Percentiles rank a stretch among this genome's conserved stretches.
phyloP scores from a whole-genome alignment of 2,888 invertebrate genomes.

The Chesias legatella region DNA sequence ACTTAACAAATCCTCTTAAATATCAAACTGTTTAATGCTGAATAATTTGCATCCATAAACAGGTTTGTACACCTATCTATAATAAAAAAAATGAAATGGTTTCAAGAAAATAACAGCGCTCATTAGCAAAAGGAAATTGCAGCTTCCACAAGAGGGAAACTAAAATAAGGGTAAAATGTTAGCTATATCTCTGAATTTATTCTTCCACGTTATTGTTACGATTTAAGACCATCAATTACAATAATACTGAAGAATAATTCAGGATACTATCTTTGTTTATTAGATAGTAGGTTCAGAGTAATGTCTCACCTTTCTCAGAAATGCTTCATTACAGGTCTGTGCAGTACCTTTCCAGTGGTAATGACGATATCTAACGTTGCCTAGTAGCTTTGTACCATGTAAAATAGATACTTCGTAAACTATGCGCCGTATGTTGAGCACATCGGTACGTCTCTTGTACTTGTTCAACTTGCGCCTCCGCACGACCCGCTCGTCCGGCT shows the following conservation, averaged over 20 bases:
- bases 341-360: conserved; percentile 92
- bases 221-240: conserved; percentile 17
- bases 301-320: conserved; percentile 89
- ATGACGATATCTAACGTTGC: conserved; percentile 86
- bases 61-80: conserved; percentile 21
- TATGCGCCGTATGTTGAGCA: conserved; percentile 84
- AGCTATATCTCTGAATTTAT: conserved; percentile 50
- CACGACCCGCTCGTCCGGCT: conserved; percentile 85
- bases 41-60: conserved; percentile 11
- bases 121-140: conserved; percentile 78
- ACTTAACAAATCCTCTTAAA: no score
- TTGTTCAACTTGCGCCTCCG: conserved; percentile 81
- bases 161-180: conserved; percentile 75
- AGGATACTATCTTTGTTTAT: conserved; percentile 3
- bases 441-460: conserved; percentile 83
- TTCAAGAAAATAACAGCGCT: conserved; percentile 64
- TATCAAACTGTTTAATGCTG: no score
- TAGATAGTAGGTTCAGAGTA: neutral
- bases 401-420: conserved; percentile 86
- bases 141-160: conserved; percentile 64
- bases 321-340: conserved; percentile 92
- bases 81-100: conserved; percentile 11
- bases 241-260: conserved; percentile 20
- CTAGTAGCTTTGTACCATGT: conserved; percentile 83
- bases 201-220: conserved; percentile 36